Conservation (phyloP, 2,113 vertebrate species). For the Furnarius figulus region DNA sequence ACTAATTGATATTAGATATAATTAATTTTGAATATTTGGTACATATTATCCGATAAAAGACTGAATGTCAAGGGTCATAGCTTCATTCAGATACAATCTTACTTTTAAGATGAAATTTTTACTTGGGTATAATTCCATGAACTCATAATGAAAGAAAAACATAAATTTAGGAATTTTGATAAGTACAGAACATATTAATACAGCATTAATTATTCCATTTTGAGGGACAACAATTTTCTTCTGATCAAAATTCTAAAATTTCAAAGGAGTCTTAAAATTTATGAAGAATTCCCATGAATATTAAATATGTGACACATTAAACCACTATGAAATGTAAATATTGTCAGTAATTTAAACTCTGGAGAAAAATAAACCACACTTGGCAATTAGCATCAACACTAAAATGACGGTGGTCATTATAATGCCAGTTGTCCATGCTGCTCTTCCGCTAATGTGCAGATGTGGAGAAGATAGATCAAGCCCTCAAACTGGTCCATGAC, state of each 20-base stretch:
- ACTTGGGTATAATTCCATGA: neutral
- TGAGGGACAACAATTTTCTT: neutral
- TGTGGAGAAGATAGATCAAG: neutral
- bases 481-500: neutral
- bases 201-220: neutral
- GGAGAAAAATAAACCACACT: neutral
- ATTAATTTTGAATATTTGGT: neutral
- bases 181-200: neutral
- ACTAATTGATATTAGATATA: neutral
- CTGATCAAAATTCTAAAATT: neutral
- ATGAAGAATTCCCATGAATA: neutral
- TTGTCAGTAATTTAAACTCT: neutral
- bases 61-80: neutral
- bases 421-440: neutral
- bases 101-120: neutral
- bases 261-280: neutral
- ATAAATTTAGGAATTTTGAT: neutral
- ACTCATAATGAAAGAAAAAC: neutral
- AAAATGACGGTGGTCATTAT: neutral
- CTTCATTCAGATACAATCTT: neutral
- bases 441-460: neutral
- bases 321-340: neutral
- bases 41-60: neutral
- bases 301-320: neutral
- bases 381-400: neutral